phyloP scores from a whole-genome alignment of 1,140 invertebrate genomes.

The Drosophila miranda region DNA sequence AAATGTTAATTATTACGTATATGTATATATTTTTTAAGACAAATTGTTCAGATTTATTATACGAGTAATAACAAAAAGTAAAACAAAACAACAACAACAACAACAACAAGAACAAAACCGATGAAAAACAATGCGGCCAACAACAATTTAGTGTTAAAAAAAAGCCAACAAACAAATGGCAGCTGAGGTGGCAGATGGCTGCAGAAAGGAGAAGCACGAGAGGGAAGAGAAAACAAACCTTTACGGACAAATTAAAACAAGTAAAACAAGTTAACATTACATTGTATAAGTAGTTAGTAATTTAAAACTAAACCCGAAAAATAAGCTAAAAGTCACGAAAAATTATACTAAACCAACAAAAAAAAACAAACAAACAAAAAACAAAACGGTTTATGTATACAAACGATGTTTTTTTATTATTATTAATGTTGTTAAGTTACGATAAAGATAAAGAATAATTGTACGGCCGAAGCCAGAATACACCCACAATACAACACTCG shows the following conservation, averaged over 20 bases:
- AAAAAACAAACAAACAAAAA: constrained; percentile 28
- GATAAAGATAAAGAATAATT: constrained; percentile 49
- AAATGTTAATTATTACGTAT: constrained; percentile 81
- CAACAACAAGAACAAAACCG: constrained; percentile 11
- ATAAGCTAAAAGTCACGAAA: constrained; percentile 50
- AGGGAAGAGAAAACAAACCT: constrained; percentile 47
- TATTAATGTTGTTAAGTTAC: constrained; percentile 76
- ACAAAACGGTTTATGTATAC: constrained; percentile 64
- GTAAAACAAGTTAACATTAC: constrained; percentile 82
- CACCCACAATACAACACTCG: constrained; percentile 17
- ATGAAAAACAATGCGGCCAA: constrained; percentile 40
- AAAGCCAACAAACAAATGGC: constrained; percentile 7
- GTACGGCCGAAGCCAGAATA: constrained; percentile 12
- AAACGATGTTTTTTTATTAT: constrained; percentile 67
- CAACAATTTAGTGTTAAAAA: constrained; percentile 60
- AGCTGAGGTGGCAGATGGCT: not conserved
- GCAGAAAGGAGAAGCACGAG: not conserved
- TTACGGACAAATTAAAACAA: constrained; percentile 82
- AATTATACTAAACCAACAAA: constrained; percentile 38
- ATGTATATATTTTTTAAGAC: constrained; percentile 78
- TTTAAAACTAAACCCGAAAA: constrained; percentile 67
- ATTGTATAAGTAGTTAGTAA: constrained; percentile 83
- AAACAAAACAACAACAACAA: constrained; percentile 21
- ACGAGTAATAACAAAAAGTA: constrained; percentile 44
- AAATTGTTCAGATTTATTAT: constrained; percentile 75